Evolutionary conservation across 2,888 invertebrate genomes (phyloP), one percentile per base, ranked within the genome.

Genomic region (Trachelus tabidus): DNA sequence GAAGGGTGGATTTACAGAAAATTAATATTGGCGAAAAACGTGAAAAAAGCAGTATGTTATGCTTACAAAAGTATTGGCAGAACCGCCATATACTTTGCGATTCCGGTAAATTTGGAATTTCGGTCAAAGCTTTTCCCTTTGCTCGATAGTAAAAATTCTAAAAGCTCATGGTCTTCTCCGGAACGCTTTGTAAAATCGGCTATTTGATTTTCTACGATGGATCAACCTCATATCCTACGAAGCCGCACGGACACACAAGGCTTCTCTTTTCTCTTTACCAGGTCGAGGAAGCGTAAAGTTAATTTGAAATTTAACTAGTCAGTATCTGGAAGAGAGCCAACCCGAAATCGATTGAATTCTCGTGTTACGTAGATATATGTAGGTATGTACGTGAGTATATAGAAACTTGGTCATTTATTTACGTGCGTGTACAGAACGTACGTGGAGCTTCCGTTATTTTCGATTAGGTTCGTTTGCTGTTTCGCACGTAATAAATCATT

Each of bases 321-420:
- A 76, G 77, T 81, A 79, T 81, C 82, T 87, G 87, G 84, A 82
- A 82, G 74, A 75, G 69, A 77, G 84, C 86, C 86, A 86, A 82
- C 79, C 69, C 73, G 83, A 86, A 86, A 87, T 87, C 86, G 87
- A 87, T 87, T 84, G 85, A 81, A 34, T 23, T 78, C 80, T 80
- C 73, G 75, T 34, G 77, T 81, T 83, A 81, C 83, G 83, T 84
- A 85, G 82, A 81, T 30, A 69, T 12, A 35, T 35, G 11, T 33
- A 40, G 12, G 30, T 34, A 34, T 12, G 30, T 31, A 71, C 71
- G 12, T 23, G 30, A 12, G 33, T 31, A 31, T 71, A 71, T 71
- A 71, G 71, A 23, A 12, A 71, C 33, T 83, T 85, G 84, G 83
- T 87, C 86, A 87, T 87, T 88, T 87, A 87, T 87, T 87, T 84